These are phyloP conservation scores for Lampris incognitus DNA, from an alignment of 2,113 vertebrate species.

Conservation along the genomic window DNA sequence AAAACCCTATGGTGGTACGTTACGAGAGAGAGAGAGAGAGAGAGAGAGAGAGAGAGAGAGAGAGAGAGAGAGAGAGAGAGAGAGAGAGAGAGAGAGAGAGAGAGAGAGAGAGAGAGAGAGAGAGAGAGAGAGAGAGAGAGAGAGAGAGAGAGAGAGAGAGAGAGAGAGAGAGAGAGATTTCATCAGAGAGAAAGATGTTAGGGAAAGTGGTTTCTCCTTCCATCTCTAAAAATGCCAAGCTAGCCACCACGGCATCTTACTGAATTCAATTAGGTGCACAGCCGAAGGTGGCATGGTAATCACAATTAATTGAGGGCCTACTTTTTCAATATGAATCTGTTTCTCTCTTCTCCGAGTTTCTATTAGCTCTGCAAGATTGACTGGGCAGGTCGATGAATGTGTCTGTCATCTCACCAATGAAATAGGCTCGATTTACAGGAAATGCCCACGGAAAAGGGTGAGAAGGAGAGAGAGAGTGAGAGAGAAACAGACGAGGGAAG, in stretches of 20 bases:
- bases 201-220: background rate
- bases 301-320: conserved; percentile 1
- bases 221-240: background rate
- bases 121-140: background rate
- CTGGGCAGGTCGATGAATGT: conserved; percentile 38
- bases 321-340: conserved; percentile 14
- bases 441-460: conserved; percentile 20
- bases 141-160: background rate
- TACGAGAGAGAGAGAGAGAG: background rate
- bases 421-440: conserved; percentile 39
- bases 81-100: too few species aligned
- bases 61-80: too few species aligned
- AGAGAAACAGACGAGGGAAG: background rate
- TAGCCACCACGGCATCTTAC: background rate
- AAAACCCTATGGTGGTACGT: background rate
- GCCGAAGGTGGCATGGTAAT: background rate
- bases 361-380: conserved; percentile 29
- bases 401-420: conserved; percentile 41
- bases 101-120: too few species aligned
- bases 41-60: background rate
- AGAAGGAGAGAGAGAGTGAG: background rate
- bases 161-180: too few species aligned
- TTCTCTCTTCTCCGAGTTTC: conserved; percentile 34
- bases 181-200: too few species aligned
- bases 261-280: conserved; percentile 1